Evolutionary conservation across 2,113 vertebrate genomes (phyloP).

Genomic region (Melanocharis versteri): DNA sequence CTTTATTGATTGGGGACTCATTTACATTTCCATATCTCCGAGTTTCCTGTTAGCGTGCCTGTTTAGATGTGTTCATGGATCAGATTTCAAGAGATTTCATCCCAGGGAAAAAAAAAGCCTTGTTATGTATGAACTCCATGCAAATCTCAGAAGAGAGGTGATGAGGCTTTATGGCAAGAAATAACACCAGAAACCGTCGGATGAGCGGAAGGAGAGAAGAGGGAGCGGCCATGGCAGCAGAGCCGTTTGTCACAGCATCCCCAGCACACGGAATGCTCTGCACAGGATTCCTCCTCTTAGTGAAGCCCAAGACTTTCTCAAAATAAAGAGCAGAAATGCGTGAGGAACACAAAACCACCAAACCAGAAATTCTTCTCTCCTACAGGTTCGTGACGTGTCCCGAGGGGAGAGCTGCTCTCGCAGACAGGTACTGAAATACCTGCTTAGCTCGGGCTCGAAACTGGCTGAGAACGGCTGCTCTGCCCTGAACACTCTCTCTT

Average conservation of each 20-base stretch:
- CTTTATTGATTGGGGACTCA: constrained; percentile 63
- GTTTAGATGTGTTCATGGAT: constrained; percentile 54
- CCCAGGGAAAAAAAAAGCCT: background rate
- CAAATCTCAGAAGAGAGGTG: background rate
- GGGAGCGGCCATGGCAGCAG: background rate
- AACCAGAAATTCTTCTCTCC: background rate
- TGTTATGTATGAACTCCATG: background rate
- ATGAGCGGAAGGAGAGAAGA: background rate
- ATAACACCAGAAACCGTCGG: background rate
- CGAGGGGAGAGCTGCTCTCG: background rate
- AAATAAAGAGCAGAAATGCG: background rate
- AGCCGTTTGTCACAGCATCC: background rate
- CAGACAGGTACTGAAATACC: background rate
- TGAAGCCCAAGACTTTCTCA: background rate
- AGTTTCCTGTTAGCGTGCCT: constrained; percentile 48
- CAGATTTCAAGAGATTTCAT: constrained; percentile 47
- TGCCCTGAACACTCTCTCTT: background rate
- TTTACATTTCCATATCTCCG: constrained; percentile 55
- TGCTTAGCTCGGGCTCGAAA: background rate
- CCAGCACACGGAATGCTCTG: background rate
- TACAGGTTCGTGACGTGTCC: background rate
- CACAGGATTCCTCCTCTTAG: background rate
- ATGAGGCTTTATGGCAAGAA: background rate
- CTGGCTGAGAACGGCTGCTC: background rate
- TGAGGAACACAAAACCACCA: background rate